Evolutionary conservation across 1,140 invertebrate genomes (phyloP).

Genomic region (Phymorhynchus buccinoides): DNA sequence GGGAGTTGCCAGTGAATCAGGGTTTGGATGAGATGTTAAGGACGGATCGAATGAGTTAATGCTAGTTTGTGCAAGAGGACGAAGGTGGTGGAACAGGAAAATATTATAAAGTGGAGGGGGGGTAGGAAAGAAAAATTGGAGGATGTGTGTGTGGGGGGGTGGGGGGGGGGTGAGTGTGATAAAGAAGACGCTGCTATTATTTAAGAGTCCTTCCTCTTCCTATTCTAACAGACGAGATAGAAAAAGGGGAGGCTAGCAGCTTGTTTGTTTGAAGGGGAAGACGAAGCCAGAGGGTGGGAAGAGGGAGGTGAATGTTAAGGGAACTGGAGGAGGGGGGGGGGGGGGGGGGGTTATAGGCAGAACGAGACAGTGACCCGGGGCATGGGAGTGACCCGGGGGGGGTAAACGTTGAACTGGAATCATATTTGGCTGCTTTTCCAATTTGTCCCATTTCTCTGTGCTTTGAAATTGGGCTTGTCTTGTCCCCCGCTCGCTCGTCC

Average conservation of each 20-base stretch:
- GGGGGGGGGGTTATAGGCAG: too few relatives aligned
- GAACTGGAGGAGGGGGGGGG: too few relatives aligned
- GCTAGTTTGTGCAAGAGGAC: background rate
- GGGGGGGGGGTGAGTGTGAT: too few relatives aligned
- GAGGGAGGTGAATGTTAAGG: too few relatives aligned
- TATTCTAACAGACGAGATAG: too few relatives aligned
- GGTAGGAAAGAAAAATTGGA: background rate
- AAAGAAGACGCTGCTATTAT: too few relatives aligned
- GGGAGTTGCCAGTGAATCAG: slow-evolving; percentile 54
- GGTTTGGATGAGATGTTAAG: background rate
- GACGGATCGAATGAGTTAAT: background rate
- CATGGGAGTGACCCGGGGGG: too few relatives aligned
- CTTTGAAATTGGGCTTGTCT: slow-evolving; percentile 2
- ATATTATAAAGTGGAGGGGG: background rate
- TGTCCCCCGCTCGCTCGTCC: background rate
- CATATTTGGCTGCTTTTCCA: background rate
- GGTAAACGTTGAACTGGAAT: background rate
- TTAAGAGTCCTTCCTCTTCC: too few relatives aligned
- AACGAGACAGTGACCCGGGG: background rate
- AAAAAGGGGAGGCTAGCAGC: too few relatives aligned
- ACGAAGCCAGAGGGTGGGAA: too few relatives aligned
- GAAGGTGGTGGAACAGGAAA: background rate
- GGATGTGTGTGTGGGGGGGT: background rate
- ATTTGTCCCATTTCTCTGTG: slow-evolving; percentile 6
- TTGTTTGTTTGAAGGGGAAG: too few relatives aligned